phyloP scores from a whole-genome alignment of 2,888 invertebrate genomes.

The Melipona beecheii region DNA sequence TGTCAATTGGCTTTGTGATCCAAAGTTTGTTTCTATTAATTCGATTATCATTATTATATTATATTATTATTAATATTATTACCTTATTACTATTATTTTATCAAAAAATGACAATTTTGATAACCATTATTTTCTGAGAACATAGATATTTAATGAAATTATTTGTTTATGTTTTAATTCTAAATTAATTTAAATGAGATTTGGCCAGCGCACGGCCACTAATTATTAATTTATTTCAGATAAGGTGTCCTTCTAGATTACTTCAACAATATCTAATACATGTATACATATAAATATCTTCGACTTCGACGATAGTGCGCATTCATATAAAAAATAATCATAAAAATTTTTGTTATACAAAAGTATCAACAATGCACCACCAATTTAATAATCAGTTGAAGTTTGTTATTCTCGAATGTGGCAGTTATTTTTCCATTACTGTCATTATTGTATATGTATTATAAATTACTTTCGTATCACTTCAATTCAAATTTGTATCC shows the following conservation, averaged over 20 bases:
- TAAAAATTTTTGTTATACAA: conserved; percentile 44
- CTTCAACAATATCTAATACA: conserved; percentile 56
- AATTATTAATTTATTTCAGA: conserved; percentile 62
- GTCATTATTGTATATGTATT: conserved; percentile 57
- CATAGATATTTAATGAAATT: conserved; percentile 37
- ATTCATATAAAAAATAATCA: conserved; percentile 44
- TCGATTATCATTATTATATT: conserved; percentile 51
- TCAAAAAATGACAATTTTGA: conserved; percentile 44
- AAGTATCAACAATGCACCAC: conserved; percentile 43
- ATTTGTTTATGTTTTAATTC: conserved; percentile 57
- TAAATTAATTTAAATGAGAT: conserved; percentile 60
- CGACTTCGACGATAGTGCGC: conserved; percentile 48
- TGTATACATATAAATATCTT: conserved; percentile 55
- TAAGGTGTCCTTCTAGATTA: conserved; percentile 58
- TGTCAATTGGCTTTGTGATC: conserved; percentile 72
- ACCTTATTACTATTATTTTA: conserved; percentile 55
- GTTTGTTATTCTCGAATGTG: conserved; percentile 34
- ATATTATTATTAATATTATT: conserved; percentile 54
- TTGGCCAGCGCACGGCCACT: conserved; percentile 53
- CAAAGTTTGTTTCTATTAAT: conserved; percentile 74
- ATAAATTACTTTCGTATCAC: conserved; percentile 49
- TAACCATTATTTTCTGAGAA: conserved; percentile 43
- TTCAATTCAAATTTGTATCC: conserved; percentile 64
- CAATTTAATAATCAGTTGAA: conserved; percentile 33
- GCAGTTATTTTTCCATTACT: conserved; percentile 40